Evolutionary conservation across 2,888 invertebrate genomes (phyloP).

Genomic region (Boloria selene): DNA sequence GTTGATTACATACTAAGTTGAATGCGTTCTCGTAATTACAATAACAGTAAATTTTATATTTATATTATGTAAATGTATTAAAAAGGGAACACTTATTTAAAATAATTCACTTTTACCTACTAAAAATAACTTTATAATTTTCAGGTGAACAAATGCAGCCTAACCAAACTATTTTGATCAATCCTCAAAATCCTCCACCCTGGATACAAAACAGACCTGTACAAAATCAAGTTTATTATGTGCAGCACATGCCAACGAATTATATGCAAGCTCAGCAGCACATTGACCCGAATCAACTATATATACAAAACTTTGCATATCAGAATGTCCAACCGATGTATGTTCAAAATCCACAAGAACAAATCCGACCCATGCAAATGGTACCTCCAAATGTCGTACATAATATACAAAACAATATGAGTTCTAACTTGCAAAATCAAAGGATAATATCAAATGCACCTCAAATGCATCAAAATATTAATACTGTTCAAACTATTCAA

Average conservation of each 20-base stretch:
- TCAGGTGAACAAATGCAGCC: conserved; percentile 67
- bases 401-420: conserved; percentile 37
- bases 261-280: conserved; percentile 59
- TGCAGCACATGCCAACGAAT: conserved; percentile 67
- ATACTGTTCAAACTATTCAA: conserved; percentile 35
- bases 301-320: conserved; percentile 61
- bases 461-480: conserved; percentile 38
- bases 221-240: conserved; percentile 67
- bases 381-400: conserved; percentile 39
- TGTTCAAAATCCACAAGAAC: conserved; percentile 47
- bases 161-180: conserved; percentile 66
- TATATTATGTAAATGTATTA: too few relatives aligned
- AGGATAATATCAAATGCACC: conserved; percentile 37
- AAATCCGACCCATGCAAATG: conserved; percentile 40
- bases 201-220: conserved; percentile 67
- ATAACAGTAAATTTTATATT: too few relatives aligned
- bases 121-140: conserved; percentile 38
- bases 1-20: too few relatives aligned
- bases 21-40: too few relatives aligned
- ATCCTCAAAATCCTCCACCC: conserved; percentile 72
- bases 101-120: too few relatives aligned
- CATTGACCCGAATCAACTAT: conserved; percentile 65
- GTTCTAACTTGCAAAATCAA: conserved; percentile 38
- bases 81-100: too few relatives aligned
- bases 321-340: conserved; percentile 64